A percentile compares a stretch with the other conserved stretches of the same genome.
Evolutionary conservation across 1,140 invertebrate species (phyloP).

Genomic region (Drosophila obscura): DNA sequence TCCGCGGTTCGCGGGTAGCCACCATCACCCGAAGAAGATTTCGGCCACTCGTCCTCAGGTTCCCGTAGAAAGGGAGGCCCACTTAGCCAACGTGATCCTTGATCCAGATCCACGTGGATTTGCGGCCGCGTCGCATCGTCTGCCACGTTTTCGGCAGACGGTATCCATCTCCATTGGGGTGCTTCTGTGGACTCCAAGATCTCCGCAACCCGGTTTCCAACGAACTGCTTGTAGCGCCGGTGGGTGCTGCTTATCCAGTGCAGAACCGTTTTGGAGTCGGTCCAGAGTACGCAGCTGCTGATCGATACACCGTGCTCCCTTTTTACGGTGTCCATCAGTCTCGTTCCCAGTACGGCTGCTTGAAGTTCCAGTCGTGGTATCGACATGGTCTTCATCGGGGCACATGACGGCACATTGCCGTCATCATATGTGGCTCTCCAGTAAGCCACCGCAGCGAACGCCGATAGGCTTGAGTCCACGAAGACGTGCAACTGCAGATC

Average conservation of each 20-base stretch:
- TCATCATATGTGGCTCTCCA: too few species aligned
- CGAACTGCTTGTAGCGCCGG: conserved; percentile 42
- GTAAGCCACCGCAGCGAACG: too few species aligned
- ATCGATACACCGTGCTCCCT: background rate
- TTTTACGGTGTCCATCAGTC: conserved; percentile 45
- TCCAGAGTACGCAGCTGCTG: conserved; percentile 3
- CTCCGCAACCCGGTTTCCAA: conserved; percentile 57
- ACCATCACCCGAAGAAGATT: background rate
- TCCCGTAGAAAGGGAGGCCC: background rate
- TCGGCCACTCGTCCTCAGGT: background rate
- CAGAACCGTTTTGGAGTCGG: conserved; percentile 25
- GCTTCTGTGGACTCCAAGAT: conserved; percentile 52
- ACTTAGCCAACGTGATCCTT: background rate
- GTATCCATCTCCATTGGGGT: conserved; percentile 9
- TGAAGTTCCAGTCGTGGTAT: conserved; percentile 84
- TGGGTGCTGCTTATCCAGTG: conserved; percentile 26
- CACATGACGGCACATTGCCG: conserved; percentile 28
- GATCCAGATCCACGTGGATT: background rate
- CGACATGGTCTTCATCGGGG: conserved; percentile 71
- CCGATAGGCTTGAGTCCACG: too few species aligned
- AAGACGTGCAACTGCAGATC: too few species aligned
- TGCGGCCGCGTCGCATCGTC: too few species aligned
- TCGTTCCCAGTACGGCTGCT: conserved; percentile 76
- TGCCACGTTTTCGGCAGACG: conserved; percentile 2
- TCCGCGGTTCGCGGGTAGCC: background rate